phyloP scores from a whole-genome alignment of 1,140 invertebrate genomes.

The Achatina immaculata region DNA sequence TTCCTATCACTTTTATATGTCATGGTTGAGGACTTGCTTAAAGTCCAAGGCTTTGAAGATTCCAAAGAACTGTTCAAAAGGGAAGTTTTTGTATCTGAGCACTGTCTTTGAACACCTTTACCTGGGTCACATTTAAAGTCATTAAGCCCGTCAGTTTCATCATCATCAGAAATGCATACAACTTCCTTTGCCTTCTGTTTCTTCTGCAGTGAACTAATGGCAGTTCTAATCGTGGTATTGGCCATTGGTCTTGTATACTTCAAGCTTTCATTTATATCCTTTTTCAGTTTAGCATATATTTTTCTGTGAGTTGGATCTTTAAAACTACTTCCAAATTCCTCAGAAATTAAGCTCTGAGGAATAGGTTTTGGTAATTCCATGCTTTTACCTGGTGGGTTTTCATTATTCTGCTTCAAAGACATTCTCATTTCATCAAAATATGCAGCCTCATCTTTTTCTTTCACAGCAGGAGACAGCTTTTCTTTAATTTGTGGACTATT shows the following conservation, averaged over 20 bases:
- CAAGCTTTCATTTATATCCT: too few relatives aligned
- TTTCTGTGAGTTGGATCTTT: not conserved
- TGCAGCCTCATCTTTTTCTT: not conserved
- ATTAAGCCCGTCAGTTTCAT: not conserved
- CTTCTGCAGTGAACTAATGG: too few relatives aligned
- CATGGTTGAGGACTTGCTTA: not conserved
- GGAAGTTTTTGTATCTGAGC: not conserved
- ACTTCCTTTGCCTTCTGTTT: not conserved
- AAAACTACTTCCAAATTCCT: not conserved
- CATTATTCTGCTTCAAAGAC: not conserved
- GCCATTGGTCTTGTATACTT: too few relatives aligned
- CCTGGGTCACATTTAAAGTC: not conserved
- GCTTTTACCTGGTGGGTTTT: not conserved
- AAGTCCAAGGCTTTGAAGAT: not conserved
- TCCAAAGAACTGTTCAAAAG: not conserved
- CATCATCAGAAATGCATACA: not conserved
- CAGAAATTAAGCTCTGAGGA: not conserved
- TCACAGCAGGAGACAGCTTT: too few relatives aligned
- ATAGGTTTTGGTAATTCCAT: not conserved
- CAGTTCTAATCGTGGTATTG: too few relatives aligned
- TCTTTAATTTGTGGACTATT: too few relatives aligned
- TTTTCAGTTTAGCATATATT: too few relatives aligned
- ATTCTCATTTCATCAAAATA: not conserved
- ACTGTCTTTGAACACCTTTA: too few relatives aligned
- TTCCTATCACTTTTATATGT: not conserved